Conservation (phyloP, 2,113 vertebrate species). For the Boleophthalmus pectinirostris region DNA sequence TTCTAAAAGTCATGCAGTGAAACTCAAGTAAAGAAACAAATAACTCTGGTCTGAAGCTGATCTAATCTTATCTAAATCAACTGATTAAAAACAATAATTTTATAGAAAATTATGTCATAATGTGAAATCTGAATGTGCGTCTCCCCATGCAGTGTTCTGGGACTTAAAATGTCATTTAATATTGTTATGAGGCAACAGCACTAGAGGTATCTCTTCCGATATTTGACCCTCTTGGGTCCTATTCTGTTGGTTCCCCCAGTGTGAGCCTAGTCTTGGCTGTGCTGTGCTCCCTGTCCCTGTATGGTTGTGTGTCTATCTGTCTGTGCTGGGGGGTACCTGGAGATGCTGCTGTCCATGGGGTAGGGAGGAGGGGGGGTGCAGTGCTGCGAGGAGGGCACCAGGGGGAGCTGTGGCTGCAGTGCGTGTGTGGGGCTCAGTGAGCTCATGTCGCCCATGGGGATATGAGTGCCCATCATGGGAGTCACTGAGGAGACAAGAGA, state of each 20-base stretch:
- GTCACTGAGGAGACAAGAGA: constrained; percentile 85
- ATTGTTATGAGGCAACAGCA: background rate
- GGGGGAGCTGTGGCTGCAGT: constrained; percentile 91
- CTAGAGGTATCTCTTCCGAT: too few species aligned
- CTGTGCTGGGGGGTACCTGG: constrained; percentile 83
- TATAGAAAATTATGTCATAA: too few species aligned
- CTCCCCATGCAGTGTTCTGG: constrained; percentile 1
- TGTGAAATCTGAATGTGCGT: background rate
- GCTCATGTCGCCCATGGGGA: constrained; percentile 97
- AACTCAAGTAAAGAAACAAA: too few species aligned
- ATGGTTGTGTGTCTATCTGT: constrained; percentile 18
- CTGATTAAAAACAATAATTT: too few species aligned
- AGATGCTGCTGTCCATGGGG: constrained; percentile 98
- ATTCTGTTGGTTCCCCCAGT: background rate
- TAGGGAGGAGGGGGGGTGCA: constrained; percentile 98
- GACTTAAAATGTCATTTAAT: background rate
- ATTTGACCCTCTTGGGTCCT: background rate
- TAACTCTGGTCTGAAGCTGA: too few species aligned
- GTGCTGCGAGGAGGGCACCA: constrained; percentile 97
- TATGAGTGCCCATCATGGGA: constrained; percentile 94
- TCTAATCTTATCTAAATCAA: too few species aligned
- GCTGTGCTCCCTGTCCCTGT: background rate
- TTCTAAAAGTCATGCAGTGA: too few species aligned
- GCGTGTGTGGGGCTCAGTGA: constrained; percentile 93
- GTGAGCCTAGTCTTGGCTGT: background rate